These are phyloP conservation scores for Heliothis virescens DNA, from an alignment of 1,140 invertebrate species.

Conservation along the genomic window DNA sequence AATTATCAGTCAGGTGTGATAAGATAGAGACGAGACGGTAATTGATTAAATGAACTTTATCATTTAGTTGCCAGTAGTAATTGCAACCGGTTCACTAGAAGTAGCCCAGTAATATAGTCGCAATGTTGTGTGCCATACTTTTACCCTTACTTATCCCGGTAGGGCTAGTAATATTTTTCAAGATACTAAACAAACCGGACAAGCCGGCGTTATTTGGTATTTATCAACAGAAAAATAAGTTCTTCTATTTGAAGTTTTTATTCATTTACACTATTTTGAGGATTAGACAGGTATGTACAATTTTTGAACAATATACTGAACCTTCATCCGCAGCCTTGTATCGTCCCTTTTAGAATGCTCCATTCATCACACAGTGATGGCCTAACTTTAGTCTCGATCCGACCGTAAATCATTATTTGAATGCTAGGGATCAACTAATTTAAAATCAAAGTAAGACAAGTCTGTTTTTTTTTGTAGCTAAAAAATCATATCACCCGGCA, in stretches of 20 bases:
- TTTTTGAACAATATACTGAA: background rate
- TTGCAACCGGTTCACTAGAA: background rate
- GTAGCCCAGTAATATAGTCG: background rate
- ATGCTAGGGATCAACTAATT: too few species aligned
- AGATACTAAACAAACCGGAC: conserved; percentile 69
- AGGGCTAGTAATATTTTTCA: conserved; percentile 67
- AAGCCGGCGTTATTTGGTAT: conserved; percentile 84
- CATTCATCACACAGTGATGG: too few species aligned
- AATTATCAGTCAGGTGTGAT: conserved; percentile 14
- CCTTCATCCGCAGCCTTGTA: too few species aligned
- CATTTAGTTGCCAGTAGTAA: conserved; percentile 23
- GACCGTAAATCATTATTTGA: too few species aligned
- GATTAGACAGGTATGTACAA: conserved; percentile 71
- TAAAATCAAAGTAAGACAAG: too few species aligned
- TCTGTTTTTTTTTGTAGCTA: conserved; percentile 65
- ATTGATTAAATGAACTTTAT: conserved; percentile 20
- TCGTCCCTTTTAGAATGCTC: too few species aligned
- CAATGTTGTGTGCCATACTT: conserved; percentile 43
- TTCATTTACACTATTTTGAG: conserved; percentile 80
- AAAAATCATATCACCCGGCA: conserved; percentile 60
- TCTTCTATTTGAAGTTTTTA: conserved; percentile 83
- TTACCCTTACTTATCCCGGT: conserved; percentile 61
- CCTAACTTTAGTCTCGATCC: too few species aligned
- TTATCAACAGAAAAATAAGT: conserved; percentile 84
- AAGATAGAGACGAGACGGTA: conserved; percentile 10